Base-by-base conservation (phyloP, 2,888 invertebrate genomes). In the Eucriotettix oculatus region DNA sequence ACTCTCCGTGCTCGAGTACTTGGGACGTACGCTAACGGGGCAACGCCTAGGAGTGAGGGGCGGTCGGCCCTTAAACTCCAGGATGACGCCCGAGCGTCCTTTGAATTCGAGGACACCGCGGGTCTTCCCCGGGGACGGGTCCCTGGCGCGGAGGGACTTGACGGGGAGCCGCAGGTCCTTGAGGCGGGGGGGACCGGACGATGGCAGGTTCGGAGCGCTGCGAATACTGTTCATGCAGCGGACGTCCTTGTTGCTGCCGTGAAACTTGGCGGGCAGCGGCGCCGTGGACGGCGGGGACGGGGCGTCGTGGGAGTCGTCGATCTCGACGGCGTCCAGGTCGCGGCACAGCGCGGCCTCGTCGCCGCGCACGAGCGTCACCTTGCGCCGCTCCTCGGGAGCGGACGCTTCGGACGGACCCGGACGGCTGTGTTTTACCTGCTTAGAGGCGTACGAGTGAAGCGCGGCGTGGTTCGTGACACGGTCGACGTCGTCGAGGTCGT, bases 231-330 rank as follows among this genome's bases (percentile, higher is more conserved):
- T 86, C 84, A 86, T 84, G 57, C 81, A 78, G 64, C 76, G 67
- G 61, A 76, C 71, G 60, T 83, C 79, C 57, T 80, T 78, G 60
- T 77, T 78, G 66, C 79, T 78, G 60, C 78, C 78, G 66, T 81
- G 80, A 74, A 89, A 90, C 73, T 90, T 90, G 63, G 86, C 82
- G 2, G 90, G 89, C 66, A 90, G 74, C 29, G 90, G 90, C 1
- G 89, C 89, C 17, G 89, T 90, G 62, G 90, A 88, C 60, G 90
- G 90, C 56, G 90, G 89, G 53, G 89, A 89, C 12, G 87, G 87
- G 7, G 87, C 56, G 60, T 72, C 72, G 59, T 72, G 71, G 60
- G 69, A 68, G 17, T 71, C 72, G 53, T 71, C 72, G 41, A 73
- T 68, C 60, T 72, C 71, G 67, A 73, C 70, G 67, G 72, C 71